phyloP scores from a whole-genome alignment of 2,797 vertebrate species.

The Pogoniulus pusillus region DNA sequence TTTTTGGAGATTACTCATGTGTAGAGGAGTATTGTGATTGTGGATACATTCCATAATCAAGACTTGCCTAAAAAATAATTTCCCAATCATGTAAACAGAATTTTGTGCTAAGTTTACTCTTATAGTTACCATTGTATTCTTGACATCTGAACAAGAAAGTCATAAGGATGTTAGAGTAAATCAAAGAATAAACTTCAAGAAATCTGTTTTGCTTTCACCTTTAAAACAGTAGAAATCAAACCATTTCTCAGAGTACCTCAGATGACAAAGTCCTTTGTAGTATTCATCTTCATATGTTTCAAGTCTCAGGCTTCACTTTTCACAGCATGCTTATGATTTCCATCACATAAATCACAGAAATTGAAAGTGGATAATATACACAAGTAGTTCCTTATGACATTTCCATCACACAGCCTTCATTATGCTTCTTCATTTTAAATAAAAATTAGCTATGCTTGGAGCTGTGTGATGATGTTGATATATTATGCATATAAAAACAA shows the following conservation, averaged over 20 bases:
- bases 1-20: conserved; percentile 20
- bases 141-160: background rate
- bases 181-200: background rate
- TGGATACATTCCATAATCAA: background rate
- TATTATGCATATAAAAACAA: conserved; percentile 52
- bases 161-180: background rate
- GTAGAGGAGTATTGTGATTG: background rate
- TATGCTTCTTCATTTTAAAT: conserved; percentile 64
- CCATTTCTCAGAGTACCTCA: background rate
- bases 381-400: conserved; percentile 54
- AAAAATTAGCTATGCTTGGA: conserved; percentile 63
- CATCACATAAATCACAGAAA: conserved; percentile 42
- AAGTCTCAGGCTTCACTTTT: conserved; percentile 11
- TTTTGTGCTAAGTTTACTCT: background rate
- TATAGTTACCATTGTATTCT: background rate
- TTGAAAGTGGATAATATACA: conserved; percentile 33
- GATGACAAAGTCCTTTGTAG: background rate
- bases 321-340: conserved; percentile 10
- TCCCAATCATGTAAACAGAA: background rate
- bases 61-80: background rate
- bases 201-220: conserved; percentile 11
- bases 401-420: conserved; percentile 60
- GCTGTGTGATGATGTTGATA: conserved; percentile 46
- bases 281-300: conserved; percentile 25
- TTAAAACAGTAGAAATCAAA: conserved; percentile 29